Evolutionary conservation across 2,113 vertebrate genomes (phyloP).

Genomic region (Scortum barcoo): DNA sequence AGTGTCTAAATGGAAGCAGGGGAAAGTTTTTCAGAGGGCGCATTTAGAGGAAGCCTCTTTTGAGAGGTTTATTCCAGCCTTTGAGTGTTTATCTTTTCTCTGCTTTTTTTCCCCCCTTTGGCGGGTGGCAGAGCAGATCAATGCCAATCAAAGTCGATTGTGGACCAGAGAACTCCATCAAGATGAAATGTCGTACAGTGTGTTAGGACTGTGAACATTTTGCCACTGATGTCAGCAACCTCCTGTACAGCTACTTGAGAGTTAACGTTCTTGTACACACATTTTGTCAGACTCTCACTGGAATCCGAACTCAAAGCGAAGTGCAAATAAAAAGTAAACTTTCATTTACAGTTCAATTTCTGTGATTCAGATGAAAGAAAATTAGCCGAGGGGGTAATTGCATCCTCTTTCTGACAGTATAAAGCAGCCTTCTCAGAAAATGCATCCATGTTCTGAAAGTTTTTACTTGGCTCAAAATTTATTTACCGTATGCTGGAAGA

Average conservation of each 20-base stretch:
- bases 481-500: not conserved
- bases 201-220: not conserved
- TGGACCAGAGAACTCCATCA: not conserved
- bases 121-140: conserved; percentile 1
- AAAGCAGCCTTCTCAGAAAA: not conserved
- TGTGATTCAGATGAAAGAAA: conserved; percentile 15
- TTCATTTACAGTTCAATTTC: not conserved
- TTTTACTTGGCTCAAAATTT: not conserved
- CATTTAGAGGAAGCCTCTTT: conserved; percentile 1
- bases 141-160: conserved; percentile 21
- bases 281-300: not conserved
- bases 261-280: not conserved
- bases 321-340: not conserved
- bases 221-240: not conserved
- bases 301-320: not conserved
- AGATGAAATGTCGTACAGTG: not conserved
- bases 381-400: not conserved
- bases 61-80: conserved; percentile 8
- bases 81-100: not conserved
- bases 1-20: not conserved
- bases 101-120: not conserved
- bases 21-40: not conserved
- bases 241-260: not conserved
- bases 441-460: not conserved
- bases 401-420: not conserved